Conservation (phyloP, 2,113 vertebrate species). For the Planiliza haematocheilus region DNA sequence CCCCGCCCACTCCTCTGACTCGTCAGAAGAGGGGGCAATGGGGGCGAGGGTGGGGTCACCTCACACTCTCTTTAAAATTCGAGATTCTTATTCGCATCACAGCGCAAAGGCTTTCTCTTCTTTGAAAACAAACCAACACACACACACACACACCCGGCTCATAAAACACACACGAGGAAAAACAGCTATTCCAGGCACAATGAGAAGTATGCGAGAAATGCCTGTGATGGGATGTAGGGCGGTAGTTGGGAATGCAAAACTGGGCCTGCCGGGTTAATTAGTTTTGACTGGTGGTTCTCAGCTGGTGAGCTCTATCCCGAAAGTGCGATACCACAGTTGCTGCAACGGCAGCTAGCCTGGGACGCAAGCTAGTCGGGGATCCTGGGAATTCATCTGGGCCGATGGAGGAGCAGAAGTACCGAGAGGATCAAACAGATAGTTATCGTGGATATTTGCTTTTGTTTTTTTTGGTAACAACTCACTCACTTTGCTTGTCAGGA, state of each 20-base stretch:
- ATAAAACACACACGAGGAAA: conserved; percentile 41
- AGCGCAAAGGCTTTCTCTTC: conserved; percentile 1
- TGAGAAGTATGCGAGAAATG: conserved; percentile 71
- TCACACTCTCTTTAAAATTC: neutral
- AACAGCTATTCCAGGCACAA: conserved; percentile 62
- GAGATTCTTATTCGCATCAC: conserved; percentile 6
- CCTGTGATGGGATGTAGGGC: conserved; percentile 57
- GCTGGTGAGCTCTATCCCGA: conserved; percentile 14
- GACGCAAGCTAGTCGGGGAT: no score
- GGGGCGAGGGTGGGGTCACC: conserved; percentile 22
- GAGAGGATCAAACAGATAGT: no score
- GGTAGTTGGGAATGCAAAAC: conserved; percentile 50
- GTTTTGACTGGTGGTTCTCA: conserved; percentile 34
- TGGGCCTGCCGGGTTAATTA: conserved; percentile 42
- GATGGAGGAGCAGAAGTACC: no score
- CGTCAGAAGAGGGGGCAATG: neutral
- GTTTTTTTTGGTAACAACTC: no score
- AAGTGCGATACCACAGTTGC: neutral
- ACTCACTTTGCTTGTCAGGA: neutral
- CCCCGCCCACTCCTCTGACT: conserved; percentile 16
- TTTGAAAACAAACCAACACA: neutral
- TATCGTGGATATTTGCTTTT: neutral
- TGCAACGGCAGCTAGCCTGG: neutral
- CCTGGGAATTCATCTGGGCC: no score
- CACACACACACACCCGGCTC: neutral